Conservation (phyloP, 2,113 vertebrate species). For the Cynocephalus volans region DNA sequence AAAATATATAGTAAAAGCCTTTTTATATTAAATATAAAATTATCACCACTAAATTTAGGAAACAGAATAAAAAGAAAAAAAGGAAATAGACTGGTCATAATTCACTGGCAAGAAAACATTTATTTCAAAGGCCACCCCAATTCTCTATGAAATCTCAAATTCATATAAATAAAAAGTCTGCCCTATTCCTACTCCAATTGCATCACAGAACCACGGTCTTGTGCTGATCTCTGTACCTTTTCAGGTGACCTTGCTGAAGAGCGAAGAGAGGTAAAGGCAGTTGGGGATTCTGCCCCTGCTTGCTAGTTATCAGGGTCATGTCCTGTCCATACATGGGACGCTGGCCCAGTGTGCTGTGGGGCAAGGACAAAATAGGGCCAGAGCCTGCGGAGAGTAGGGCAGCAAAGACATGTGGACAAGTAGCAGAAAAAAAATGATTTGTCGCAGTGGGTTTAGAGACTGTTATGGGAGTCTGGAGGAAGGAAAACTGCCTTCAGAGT, state of each 20-base stretch:
- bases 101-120: constrained; percentile 6
- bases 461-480: neutral
- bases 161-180: neutral
- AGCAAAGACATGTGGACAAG: neutral
- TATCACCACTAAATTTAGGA: neutral
- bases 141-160: neutral
- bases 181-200: neutral
- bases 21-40: constrained; percentile 54
- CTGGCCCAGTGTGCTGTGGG: neutral
- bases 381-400: neutral
- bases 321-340: neutral
- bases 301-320: neutral
- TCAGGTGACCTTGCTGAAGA: neutral
- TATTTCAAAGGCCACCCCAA: constrained; percentile 2
- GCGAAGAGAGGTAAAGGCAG: neutral
- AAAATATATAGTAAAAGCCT: neutral
- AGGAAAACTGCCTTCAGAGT: neutral
- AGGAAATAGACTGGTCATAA: neutral
- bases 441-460: neutral
- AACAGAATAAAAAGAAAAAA: neutral
- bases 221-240: neutral
- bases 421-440: neutral
- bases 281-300: neutral
- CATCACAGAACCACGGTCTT: neutral
- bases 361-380: neutral